Percentiles rank a stretch among this genome's conserved stretches.
phyloP scores from a whole-genome alignment of 2,797 vertebrate genomes.

The Cephalopachus bancanus region DNA sequence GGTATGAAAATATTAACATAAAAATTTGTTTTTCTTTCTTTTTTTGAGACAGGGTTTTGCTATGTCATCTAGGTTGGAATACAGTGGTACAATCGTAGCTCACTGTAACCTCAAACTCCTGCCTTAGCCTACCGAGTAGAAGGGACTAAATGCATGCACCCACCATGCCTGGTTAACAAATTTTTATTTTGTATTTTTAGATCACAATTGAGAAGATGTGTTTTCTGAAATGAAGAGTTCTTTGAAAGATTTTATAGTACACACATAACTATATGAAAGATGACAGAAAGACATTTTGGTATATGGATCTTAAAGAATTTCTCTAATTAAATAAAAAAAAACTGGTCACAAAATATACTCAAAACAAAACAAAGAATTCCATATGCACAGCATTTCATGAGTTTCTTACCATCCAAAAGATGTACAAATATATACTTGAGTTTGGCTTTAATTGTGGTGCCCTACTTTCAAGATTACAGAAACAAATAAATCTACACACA shows the following conservation, averaged over 20 bases:
- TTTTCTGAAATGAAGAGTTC: conserved; percentile 15
- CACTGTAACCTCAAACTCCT: no score
- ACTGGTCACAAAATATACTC: not conserved
- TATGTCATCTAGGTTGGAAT: no score
- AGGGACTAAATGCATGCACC: no score
- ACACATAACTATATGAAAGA: not conserved
- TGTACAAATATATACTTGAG: not conserved
- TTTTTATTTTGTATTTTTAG: not conserved
- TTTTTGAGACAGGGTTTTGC: no score
- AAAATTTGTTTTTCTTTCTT: not conserved
- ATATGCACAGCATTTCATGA: not conserved
- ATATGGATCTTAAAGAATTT: conserved; percentile 43
- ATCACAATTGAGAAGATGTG: not conserved
- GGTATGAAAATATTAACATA: conserved; percentile 45
- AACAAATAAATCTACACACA: not conserved
- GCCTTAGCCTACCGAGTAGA: no score
- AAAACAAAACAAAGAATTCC: conserved; percentile 28
- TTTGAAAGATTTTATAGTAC: conserved; percentile 12
- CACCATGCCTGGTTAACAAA: no score
- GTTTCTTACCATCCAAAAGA: not conserved
- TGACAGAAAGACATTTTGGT: not conserved
- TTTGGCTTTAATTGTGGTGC: conserved; percentile 55
- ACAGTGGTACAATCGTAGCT: no score
- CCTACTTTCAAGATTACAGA: conserved; percentile 36
- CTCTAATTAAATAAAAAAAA: not conserved